These are phyloP conservation scores for Allophyes oxyacanthae DNA, from an alignment of 2,888 invertebrate species.

Conservation along the genomic window DNA sequence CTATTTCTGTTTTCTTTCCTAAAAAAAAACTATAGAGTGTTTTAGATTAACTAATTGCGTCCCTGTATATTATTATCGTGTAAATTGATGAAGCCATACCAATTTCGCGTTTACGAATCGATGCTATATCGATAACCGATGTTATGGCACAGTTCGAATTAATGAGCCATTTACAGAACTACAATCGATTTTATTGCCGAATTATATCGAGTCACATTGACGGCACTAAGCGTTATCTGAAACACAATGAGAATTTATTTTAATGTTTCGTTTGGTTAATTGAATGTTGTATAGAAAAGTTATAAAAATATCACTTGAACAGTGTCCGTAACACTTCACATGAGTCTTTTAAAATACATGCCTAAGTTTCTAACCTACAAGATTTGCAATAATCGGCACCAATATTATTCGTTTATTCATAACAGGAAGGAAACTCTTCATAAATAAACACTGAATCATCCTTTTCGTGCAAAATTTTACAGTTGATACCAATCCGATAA, in stretches of 20 bases:
- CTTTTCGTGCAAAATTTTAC: slow-evolving; percentile 5
- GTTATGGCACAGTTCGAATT: slow-evolving; percentile 69
- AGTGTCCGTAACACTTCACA: too few species aligned
- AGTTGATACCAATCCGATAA: slow-evolving; percentile 15
- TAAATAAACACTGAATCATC: slow-evolving; percentile 35
- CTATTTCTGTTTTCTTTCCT: too few species aligned
- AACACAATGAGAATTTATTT: too few species aligned
- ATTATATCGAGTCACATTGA: slow-evolving; percentile 42
- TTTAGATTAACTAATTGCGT: slow-evolving; percentile 20
- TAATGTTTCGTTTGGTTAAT: slow-evolving; percentile 24
- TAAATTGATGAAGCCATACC: slow-evolving; percentile 66
- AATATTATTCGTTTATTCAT: slow-evolving; percentile 2
- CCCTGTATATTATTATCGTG: slow-evolving; percentile 37
- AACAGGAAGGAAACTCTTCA: slow-evolving; percentile 11
- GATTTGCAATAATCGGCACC: background rate
- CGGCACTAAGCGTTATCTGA: slow-evolving; percentile 31
- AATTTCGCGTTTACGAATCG: slow-evolving; percentile 65
- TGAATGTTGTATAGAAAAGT: slow-evolving; percentile 16
- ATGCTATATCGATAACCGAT: slow-evolving; percentile 59
- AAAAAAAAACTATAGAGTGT: background rate
- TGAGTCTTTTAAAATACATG: too few species aligned
- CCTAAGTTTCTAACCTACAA: too few species aligned
- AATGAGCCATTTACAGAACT: slow-evolving; percentile 74
- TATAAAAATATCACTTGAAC: too few species aligned
- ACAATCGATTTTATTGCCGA: slow-evolving; percentile 63